phyloP scores from a whole-genome alignment of 2,797 vertebrate genomes.

The Gobio occitaniae region DNA sequence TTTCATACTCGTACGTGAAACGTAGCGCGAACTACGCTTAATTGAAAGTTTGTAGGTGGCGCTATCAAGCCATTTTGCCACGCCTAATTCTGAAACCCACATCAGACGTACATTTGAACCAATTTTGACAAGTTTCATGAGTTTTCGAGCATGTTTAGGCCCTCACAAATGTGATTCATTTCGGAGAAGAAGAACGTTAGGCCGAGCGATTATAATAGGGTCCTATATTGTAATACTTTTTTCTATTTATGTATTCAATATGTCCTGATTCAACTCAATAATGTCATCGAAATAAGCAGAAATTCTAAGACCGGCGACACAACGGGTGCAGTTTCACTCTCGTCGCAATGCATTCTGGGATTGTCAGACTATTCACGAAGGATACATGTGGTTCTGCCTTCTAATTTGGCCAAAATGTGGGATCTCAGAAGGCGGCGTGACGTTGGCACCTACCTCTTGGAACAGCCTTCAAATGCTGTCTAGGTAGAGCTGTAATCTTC shows the following conservation, averaged over 20 bases:
- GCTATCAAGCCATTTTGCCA: too few species aligned
- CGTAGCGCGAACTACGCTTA: too few species aligned
- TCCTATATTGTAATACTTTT: background rate
- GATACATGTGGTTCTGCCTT: background rate
- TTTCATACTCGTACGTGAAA: too few species aligned
- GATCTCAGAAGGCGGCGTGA: conserved; percentile 4
- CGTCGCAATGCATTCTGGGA: background rate
- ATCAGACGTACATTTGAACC: too few species aligned
- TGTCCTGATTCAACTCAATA: background rate
- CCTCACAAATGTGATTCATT: too few species aligned
- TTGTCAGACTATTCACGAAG: background rate
- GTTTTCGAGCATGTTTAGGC: too few species aligned
- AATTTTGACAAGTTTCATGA: too few species aligned
- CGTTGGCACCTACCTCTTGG: conserved; percentile 15
- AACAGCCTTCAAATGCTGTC: conserved; percentile 27
- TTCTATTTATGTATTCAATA: too few species aligned
- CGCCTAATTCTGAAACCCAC: too few species aligned
- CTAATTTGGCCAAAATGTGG: conserved; percentile 7
- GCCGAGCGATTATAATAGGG: too few species aligned
- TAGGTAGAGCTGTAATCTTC: conserved; percentile 23
- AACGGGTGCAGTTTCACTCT: background rate
- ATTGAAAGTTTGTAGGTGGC: too few species aligned
- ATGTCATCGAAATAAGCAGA: background rate
- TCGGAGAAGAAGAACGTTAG: too few species aligned
- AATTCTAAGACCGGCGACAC: background rate